phyloP scores from a whole-genome alignment of 2,113 vertebrate genomes.

The Phaethon lepturus region DNA sequence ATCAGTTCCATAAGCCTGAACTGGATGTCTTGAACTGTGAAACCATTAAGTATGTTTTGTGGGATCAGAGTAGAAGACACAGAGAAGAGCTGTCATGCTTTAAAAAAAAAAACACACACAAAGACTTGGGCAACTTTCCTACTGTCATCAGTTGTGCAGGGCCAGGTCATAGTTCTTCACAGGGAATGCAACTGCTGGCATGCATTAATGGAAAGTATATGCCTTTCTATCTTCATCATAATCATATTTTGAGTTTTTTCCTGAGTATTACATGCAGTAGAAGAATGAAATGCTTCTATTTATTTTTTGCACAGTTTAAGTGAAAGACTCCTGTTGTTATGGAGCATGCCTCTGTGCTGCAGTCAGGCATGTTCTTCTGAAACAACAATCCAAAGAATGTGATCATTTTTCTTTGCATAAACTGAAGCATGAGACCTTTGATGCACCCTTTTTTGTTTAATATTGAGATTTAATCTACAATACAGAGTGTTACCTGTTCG shows the following conservation, averaged over 20 bases:
- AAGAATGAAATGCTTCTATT: background rate
- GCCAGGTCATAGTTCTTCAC: background rate
- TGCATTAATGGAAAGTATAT: too few relatives aligned
- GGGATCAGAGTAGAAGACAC: background rate
- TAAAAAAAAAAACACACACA: background rate
- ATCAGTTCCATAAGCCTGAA: background rate
- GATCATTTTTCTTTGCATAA: background rate
- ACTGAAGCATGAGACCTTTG: background rate
- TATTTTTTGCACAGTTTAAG: background rate
- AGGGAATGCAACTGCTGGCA: background rate
- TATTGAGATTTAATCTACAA: background rate
- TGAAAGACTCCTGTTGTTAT: background rate
- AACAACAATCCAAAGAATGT: background rate
- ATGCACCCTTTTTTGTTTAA: background rate
- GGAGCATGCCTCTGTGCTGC: background rate
- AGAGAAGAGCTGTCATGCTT: background rate
- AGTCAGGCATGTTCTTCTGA: background rate
- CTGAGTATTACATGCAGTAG: background rate
- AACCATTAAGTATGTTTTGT: background rate
- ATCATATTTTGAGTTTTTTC: background rate
- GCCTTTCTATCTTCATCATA: background rate
- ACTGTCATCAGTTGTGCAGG: background rate
- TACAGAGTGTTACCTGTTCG: accelerated
- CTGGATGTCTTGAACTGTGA: background rate
- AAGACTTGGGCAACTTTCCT: background rate